A percentile compares a stretch with the other conserved stretches of the same genome.
Conservation (phyloP, 2,797 vertebrate species). For the Saguinus oedipus region DNA sequence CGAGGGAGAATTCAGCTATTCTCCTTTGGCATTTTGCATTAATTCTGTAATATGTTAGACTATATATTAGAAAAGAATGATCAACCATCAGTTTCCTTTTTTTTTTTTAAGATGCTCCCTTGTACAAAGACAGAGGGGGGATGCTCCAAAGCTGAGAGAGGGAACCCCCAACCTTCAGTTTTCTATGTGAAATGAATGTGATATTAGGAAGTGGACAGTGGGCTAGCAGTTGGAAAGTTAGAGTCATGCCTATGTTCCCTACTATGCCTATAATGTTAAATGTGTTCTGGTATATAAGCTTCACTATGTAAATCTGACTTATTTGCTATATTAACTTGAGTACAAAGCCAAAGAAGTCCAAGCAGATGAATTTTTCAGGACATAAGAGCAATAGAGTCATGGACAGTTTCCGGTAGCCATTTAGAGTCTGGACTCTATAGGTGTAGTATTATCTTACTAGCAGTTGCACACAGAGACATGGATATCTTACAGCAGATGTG, state of each 20-base stretch:
- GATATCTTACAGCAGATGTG: neutral
- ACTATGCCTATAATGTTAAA: neutral
- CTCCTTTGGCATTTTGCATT: neutral
- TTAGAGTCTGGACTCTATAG: neutral
- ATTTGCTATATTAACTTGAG: neutral
- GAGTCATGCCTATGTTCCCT: neutral
- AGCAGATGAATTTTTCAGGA: too few relatives aligned
- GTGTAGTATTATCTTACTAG: neutral
- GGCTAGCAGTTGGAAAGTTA: neutral
- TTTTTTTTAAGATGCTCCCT: too few relatives aligned
- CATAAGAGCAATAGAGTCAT: neutral
- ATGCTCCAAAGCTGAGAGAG: too few relatives aligned
- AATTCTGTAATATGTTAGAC: neutral
- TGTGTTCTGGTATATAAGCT: fast-evolving
- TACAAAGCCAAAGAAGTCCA: neutral
- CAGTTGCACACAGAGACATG: neutral
- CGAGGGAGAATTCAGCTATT: neutral
- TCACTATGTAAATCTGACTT: neutral
- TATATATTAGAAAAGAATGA: neutral
- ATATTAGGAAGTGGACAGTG: neutral
- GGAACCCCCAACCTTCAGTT: neutral
- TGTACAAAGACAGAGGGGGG: too few relatives aligned
- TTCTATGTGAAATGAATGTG: neutral
- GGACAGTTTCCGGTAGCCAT: neutral
- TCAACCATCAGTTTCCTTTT: neutral